Evolutionary conservation across 2,888 invertebrate genomes (phyloP).

Genomic region (Amphipyra berbera): DNA sequence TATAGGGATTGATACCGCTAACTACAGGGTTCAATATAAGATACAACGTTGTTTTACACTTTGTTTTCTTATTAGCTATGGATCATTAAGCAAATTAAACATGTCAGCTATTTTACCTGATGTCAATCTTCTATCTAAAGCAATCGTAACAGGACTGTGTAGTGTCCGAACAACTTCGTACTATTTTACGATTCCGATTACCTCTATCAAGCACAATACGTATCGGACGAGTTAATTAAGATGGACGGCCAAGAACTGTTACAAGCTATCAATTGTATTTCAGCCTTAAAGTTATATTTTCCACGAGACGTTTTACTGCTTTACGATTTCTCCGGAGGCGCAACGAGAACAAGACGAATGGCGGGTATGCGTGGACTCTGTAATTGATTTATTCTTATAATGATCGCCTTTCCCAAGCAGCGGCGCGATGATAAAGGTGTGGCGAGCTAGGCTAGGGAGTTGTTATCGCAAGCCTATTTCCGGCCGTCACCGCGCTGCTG

Average conservation of each 20-base stretch:
- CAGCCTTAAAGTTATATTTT: constrained; percentile 62
- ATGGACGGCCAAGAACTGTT: constrained; percentile 58
- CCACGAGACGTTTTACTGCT: constrained; percentile 64
- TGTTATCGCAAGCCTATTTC: constrained; percentile 88
- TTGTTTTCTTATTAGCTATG: no score
- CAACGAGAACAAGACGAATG: constrained; percentile 66
- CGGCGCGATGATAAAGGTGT: constrained; percentile 83
- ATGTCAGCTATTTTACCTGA: no score
- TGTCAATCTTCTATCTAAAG: not conserved
- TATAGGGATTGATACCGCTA: no score
- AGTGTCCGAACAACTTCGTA: constrained; percentile 47
- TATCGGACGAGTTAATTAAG: constrained; percentile 72
- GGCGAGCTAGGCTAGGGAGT: constrained; percentile 82
- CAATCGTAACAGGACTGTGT: constrained; percentile 36
- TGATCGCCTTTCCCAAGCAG: constrained; percentile 85
- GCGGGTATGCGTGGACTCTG: constrained; percentile 66
- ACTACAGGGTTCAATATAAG: no score
- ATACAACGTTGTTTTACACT: no score
- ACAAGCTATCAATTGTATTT: constrained; percentile 62
- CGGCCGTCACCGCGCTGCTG: constrained; percentile 85
- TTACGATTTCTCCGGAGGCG: constrained; percentile 68
- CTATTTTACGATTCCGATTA: constrained; percentile 72
- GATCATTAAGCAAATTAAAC: no score
- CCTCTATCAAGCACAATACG: constrained; percentile 68
- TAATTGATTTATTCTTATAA: constrained; percentile 87